Base-by-base conservation (phyloP, 2,113 vertebrate genomes). In the Zosterops japonicus region DNA sequence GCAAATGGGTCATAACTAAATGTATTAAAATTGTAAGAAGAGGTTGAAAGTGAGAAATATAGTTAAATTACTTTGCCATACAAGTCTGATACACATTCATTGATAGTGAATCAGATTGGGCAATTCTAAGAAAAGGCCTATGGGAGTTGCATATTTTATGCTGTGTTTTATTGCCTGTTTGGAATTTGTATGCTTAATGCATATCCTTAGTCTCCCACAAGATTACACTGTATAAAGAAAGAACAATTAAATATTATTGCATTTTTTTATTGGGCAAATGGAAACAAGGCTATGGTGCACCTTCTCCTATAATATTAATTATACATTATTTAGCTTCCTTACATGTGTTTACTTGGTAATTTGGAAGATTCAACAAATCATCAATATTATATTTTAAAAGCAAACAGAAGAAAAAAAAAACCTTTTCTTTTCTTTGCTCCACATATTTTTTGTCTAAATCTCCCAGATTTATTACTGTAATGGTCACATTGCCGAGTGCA, bases 271-370 rank as follows among this genome's bases (percentile, higher is more conserved):
- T 31, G 95, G 78, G 90, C 67, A 95, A 93, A 96, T 12, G 17
- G 68, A 81, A 96, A 69, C 41, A 56, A 87, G 31, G 21, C 68
- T 77, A 21, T 57, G 56, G n/a, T 93, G 87, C 57, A 93, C n/a
- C 60, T 94, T 83, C 49, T 95, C 91, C 81, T 94, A 19, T 82
- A 81, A 39, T 94, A 91, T 95, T 96, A 97, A 97, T 97, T 96
- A 89, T 75, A 87, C 44, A 91, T 61, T 80, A 76, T 96, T 97
- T 97, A 95, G 67, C 60, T 98, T 96, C 68, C 68, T 97, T 96
- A 86, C 96, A 63, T 93, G 74, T 95, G 68, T 95, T 97, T 97
- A 97, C 87, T 93, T 94, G 95, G 81, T 92, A 97, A 95, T 97
- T 96, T 79, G 74, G 83, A 95, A 95, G 71, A 77, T 79, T 95